These are phyloP conservation scores for Tadarida brasiliensis DNA, from an alignment of 2,797 vertebrate genomes.

Conservation along the genomic window DNA sequence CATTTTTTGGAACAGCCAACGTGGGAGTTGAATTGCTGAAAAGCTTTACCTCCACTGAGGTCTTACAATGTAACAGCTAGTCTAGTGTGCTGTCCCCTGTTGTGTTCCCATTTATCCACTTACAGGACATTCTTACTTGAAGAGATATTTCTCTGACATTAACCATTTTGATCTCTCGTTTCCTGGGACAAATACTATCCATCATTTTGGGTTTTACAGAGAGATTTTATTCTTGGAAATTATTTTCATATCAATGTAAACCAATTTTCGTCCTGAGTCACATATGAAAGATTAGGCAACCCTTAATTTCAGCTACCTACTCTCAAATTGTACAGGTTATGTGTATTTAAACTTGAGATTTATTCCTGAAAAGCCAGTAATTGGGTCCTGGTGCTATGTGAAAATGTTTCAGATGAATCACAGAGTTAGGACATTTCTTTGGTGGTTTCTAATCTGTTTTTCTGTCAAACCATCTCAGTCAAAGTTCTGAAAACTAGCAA, in stretches of 20 bases:
- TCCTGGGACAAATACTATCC: neutral
- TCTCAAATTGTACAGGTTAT: constrained; percentile 6
- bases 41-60: constrained; percentile 15
- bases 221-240: constrained; percentile 14
- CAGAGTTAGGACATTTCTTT: neutral
- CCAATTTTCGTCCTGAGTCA: constrained; percentile 30
- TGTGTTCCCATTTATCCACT: neutral
- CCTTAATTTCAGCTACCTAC: neutral
- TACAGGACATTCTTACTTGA: neutral
- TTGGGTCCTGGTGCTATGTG: neutral
- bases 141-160: neutral
- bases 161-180: constrained; percentile 26
- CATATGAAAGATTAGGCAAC: neutral
- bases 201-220: neutral
- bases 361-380: neutral
- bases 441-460: neutral
- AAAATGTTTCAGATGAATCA: neutral
- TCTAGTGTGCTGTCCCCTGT: neutral
- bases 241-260: constrained; percentile 49
- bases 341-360: constrained; percentile 14
- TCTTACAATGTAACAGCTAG: constrained; percentile 53
- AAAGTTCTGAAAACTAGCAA: neutral
- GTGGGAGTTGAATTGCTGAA: constrained; percentile 52
- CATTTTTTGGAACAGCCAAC: constrained; percentile 63
- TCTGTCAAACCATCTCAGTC: neutral